Conservation (phyloP, 2,888 invertebrate species). For the Xanthorhoe spadicearia region DNA sequence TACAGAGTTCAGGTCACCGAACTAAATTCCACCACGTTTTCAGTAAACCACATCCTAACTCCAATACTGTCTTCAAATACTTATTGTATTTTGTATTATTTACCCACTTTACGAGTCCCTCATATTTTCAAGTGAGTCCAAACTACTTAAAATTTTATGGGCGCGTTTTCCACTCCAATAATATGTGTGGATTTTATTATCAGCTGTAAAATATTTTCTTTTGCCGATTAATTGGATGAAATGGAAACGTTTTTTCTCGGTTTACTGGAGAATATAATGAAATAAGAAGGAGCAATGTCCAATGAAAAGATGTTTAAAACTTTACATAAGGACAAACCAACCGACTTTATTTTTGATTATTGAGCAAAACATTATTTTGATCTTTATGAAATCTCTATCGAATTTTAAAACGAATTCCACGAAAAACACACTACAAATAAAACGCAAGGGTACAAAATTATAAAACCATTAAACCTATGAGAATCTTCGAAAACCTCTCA, state of each 20-base stretch:
- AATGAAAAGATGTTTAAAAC: background rate
- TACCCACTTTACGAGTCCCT: constrained; percentile 78
- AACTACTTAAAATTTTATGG: constrained; percentile 82
- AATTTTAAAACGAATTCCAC: too few relatives aligned
- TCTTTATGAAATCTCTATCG: too few relatives aligned
- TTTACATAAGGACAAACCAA: too few relatives aligned
- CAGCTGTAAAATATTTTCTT: constrained; percentile 66
- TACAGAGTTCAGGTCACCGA: too few relatives aligned
- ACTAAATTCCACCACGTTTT: background rate
- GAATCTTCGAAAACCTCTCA: constrained; percentile 50
- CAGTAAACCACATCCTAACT: constrained; percentile 50
- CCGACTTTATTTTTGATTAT: too few relatives aligned
- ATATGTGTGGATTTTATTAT: constrained; percentile 71
- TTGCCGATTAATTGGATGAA: constrained; percentile 67
- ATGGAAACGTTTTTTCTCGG: constrained; percentile 16
- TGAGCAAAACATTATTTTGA: too few relatives aligned
- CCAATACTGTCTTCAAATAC: constrained; percentile 71
- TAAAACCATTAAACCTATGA: constrained; percentile 19
- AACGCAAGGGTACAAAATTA: background rate
- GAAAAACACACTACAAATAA: background rate
- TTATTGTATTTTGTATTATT: constrained; percentile 85
- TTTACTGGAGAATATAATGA: background rate
- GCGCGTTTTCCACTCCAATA: constrained; percentile 76
- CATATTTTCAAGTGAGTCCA: constrained; percentile 81
- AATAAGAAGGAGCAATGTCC: too few relatives aligned